Evolutionary conservation across 1,140 invertebrate species (phyloP).

Genomic region (Eupristina koningsbergeri): DNA sequence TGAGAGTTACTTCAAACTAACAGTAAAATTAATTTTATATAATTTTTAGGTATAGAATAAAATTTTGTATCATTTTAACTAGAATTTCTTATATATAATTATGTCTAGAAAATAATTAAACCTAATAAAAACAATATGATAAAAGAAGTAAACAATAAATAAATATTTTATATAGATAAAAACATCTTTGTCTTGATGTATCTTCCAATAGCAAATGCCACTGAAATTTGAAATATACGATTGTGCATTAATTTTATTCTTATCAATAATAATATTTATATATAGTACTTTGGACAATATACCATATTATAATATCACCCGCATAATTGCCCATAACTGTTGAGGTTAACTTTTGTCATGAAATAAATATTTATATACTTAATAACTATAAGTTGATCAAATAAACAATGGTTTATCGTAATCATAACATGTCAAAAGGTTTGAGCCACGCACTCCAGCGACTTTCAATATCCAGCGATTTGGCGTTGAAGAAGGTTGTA

Average conservation of each 20-base stretch:
- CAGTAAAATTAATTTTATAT: too few species aligned
- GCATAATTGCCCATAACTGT: constrained; percentile 69
- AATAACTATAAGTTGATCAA: constrained; percentile 13
- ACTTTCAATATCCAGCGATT: too few species aligned
- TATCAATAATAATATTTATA: not conserved
- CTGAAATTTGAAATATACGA: too few species aligned
- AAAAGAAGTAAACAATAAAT: not conserved
- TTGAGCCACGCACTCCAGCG: too few species aligned
- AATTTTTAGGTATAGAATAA: too few species aligned
- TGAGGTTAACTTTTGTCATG: constrained; percentile 42
- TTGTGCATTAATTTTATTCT: not conserved
- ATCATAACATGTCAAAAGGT: constrained; percentile 19
- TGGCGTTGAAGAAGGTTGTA: too few species aligned
- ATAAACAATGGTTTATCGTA: constrained; percentile 13
- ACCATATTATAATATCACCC: constrained; percentile 70
- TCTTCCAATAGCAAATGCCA: too few species aligned
- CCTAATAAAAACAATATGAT: too few species aligned
- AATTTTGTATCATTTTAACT: too few species aligned
- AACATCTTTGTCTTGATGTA: not conserved
- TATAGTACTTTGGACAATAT: constrained; percentile 48
- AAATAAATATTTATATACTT: constrained; percentile 20
- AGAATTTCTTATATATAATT: too few species aligned
- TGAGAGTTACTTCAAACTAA: not conserved
- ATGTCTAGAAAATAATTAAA: too few species aligned
- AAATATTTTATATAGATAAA: not conserved